Base-by-base conservation (phyloP, 1,140 invertebrate species). In the Pseudomyrmex sp. region DNA sequence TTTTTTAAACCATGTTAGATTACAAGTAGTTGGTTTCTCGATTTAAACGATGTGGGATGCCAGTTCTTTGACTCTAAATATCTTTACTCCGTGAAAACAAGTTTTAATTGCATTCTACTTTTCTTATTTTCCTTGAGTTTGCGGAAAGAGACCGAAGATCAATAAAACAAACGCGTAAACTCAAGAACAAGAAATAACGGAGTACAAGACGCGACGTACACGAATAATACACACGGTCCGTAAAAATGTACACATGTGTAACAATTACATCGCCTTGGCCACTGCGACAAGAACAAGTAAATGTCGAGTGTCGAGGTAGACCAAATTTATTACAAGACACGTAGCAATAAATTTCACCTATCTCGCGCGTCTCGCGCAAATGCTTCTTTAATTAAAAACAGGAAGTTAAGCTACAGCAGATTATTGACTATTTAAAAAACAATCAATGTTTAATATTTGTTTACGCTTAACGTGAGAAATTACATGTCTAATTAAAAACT, bases 301-400 rank as follows among this genome's bases (percentile, higher is more conserved):
- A 76, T 82, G 83, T 88, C 86, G 83, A 88, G 70, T 85, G 75
- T 46, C 82, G 58, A 87, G 87, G 82, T 85, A 88, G 70, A 58
- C 69, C 26, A 84, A 88, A 88, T 88, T 88, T 88, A 88, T 85
- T 82, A 68, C 87, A 58, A 87, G 85, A 80, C 75, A 62, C 58
- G 70, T 66, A 56, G 87, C 70, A 80, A 85, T 88, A 88, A 88
- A 88, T 88, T 85, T 84, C 65, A 77, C 70, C 82, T 88, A 88
- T 88, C 87, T 88, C 65, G 69, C 76, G 59, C 52, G 50, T 85
- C 62, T 56, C 58, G 82, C 75, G 70, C 69, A 56, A 85, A 85
- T 83, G 77, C 85, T 85, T 85, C 86, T 88, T 88, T 85, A 88
- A 88, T 88, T 88, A 87, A 88, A 85, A 84, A 82, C 82, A 87